These are phyloP conservation scores for Camelus bactrianus DNA, from an alignment of 2,113 vertebrate genomes.

Conservation along the genomic window DNA sequence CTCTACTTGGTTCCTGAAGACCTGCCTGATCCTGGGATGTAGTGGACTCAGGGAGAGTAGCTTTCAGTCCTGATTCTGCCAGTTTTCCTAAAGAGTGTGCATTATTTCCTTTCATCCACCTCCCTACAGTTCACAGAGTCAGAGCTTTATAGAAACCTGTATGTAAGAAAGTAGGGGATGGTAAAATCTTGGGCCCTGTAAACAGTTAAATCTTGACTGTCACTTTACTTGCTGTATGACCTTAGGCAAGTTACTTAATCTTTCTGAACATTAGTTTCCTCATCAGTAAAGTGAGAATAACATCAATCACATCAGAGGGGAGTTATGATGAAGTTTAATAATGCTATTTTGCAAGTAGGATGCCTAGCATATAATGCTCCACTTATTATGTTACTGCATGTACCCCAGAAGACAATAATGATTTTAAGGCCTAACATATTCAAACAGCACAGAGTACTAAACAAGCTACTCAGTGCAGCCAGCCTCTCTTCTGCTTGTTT, in stretches of 20 bases:
- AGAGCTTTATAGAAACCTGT: neutral
- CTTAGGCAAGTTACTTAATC: neutral
- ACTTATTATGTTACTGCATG: neutral
- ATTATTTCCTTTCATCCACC: neutral
- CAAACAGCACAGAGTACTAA: neutral
- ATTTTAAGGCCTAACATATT: neutral
- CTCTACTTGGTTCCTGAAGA: neutral
- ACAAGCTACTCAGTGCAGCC: neutral
- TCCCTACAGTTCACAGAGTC: neutral
- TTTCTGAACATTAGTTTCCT: constrained; percentile 52
- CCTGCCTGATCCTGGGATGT: neutral
- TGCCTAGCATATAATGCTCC: neutral
- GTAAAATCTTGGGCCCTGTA: neutral
- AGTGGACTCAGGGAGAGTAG: neutral
- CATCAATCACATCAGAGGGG: neutral
- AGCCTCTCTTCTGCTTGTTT: neutral
- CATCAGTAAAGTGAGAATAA: constrained; percentile 47
- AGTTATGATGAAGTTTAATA: neutral
- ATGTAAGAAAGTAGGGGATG: neutral
- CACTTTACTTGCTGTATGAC: neutral
- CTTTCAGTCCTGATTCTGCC: neutral
- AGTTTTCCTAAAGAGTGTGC: neutral
- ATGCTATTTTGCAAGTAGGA: constrained; percentile 32
- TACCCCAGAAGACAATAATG: neutral
- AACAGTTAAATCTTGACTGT: neutral